These are phyloP conservation scores for Campoplex nolae DNA, from an alignment of 2,888 invertebrate species.

Conservation along the genomic window DNA sequence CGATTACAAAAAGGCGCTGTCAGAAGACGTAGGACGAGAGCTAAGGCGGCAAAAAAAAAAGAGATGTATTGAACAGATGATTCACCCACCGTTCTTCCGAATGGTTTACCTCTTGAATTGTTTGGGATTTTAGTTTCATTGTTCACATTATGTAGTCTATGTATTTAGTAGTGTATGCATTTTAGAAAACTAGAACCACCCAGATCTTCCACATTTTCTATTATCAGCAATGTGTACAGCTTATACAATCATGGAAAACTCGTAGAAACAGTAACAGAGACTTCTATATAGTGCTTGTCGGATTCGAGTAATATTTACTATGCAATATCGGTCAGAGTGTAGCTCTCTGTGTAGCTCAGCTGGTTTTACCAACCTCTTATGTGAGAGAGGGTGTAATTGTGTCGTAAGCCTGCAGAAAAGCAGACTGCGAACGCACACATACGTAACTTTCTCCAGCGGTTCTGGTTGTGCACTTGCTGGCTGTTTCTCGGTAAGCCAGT, in stretches of 20 bases:
- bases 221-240: neutral
- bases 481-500: constrained; percentile 79
- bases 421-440: constrained; percentile 57
- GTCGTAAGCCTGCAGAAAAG: constrained; percentile 57
- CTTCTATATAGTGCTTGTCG: constrained; percentile 70
- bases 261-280: constrained; percentile 45
- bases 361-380: constrained; percentile 74
- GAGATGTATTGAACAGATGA: neutral
- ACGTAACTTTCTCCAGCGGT: constrained; percentile 56
- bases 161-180: neutral
- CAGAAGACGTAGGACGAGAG: too few relatives aligned
- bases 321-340: constrained; percentile 78
- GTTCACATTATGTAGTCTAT: neutral
- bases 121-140: neutral
- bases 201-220: constrained; percentile 37
- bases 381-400: constrained; percentile 63
- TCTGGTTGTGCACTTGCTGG: constrained; percentile 45
- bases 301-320: constrained; percentile 79
- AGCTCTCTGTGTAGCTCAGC: constrained; percentile 68
- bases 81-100: neutral
- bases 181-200: constrained; percentile 4
- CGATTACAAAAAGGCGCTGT: neutral
- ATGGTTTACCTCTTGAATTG: neutral
- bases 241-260: constrained; percentile 46
- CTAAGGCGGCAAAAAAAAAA: too few relatives aligned